Evolutionary conservation across 2,888 invertebrate genomes (phyloP).

Genomic region (Drosophila sordidula): DNA sequence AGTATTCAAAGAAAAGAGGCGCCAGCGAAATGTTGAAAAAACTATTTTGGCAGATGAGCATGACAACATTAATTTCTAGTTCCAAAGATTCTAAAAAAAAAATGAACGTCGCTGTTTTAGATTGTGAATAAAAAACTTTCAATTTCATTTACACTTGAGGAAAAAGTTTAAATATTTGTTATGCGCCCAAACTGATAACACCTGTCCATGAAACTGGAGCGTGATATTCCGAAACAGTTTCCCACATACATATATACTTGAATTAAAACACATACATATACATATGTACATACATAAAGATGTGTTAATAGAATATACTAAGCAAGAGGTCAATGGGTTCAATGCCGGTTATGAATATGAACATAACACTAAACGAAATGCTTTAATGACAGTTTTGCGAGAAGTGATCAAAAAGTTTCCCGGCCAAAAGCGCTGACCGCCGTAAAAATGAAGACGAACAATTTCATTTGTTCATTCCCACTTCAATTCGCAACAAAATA

Average conservation of each 20-base stretch:
- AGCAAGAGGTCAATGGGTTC: conserved; percentile 25
- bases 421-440: neutral
- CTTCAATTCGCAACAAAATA: conserved; percentile 55
- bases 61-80: neutral
- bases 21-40: too few relatives aligned
- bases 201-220: conserved; percentile 12
- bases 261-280: neutral
- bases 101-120: conserved; percentile 1
- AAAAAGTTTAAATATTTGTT: conserved; percentile 2
- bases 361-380: neutral
- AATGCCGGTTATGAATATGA: conserved; percentile 3
- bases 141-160: conserved; percentile 17
- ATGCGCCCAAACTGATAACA: conserved; percentile 18
- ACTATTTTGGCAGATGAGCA: too few relatives aligned
- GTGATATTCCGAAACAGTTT: conserved; percentile 8
- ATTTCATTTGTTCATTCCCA: conserved; percentile 33
- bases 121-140: conserved; percentile 33
- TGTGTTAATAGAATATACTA: neutral
- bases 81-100: neutral
- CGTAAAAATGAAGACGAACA: neutral
- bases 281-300: neutral
- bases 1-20: too few relatives aligned
- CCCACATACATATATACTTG: neutral
- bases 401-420: conserved; percentile 2
- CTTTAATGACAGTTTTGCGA: conserved; percentile 14